These are phyloP conservation scores for Addax nasomaculatus DNA, from an alignment of 2,113 vertebrate species.

Conservation along the genomic window DNA sequence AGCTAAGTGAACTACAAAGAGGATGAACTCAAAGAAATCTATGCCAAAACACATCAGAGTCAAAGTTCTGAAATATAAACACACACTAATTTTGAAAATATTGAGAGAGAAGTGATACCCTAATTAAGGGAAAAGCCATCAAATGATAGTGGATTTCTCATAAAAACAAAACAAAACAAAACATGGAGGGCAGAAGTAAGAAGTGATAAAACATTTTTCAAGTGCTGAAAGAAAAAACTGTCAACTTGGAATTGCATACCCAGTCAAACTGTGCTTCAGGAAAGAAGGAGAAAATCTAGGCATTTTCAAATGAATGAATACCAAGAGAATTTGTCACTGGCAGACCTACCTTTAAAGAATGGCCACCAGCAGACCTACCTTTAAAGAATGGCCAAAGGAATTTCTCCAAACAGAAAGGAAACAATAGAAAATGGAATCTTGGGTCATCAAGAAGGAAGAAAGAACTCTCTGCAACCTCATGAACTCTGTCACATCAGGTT, in stretches of 20 bases:
- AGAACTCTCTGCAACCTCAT: background rate
- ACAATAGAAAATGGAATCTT: background rate
- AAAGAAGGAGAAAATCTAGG: background rate
- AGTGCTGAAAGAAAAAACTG: background rate
- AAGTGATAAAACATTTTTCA: background rate
- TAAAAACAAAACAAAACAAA: background rate
- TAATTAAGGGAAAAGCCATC: background rate
- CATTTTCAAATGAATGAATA: background rate
- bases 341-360: background rate
- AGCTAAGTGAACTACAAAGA: background rate
- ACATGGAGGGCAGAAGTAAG: background rate
- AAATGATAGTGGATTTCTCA: background rate
- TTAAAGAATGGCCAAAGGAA: background rate
- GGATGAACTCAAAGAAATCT: constrained; percentile 6
- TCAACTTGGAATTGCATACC: background rate
- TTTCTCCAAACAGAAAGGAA: background rate
- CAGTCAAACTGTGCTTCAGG: constrained; percentile 12
- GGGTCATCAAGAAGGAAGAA: background rate
- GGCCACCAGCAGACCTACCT: background rate
- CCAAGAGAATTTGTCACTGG: background rate
- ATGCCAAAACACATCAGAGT: background rate
- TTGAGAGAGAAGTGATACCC: background rate
- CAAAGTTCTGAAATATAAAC: constrained; percentile 31
- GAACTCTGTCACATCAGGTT: background rate
- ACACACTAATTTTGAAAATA: constrained; percentile 8